Conservation (phyloP, 1,140 invertebrate species). For the Drosophila takahashii region DNA sequence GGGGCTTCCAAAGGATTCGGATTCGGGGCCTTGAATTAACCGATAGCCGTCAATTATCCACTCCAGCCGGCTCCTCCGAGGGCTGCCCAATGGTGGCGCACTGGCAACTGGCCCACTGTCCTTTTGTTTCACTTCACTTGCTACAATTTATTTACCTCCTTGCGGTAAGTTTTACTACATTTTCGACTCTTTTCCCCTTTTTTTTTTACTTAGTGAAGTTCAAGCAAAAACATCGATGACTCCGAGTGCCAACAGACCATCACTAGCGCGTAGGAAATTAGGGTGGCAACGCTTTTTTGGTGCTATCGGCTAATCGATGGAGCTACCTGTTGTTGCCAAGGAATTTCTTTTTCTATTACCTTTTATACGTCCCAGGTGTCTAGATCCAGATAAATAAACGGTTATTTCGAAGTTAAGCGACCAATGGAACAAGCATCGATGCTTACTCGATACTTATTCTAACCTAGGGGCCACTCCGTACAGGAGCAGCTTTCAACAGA, state of each 20-base stretch:
- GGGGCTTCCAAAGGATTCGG: constrained; percentile 5
- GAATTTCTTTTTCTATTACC: too few species aligned
- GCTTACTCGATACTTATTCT: neutral
- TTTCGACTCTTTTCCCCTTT: neutral
- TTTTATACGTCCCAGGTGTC: neutral
- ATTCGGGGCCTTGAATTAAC: too few species aligned
- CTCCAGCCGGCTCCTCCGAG: neutral
- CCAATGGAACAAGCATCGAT: neutral
- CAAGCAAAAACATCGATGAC: too few species aligned
- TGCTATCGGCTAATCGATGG: neutral
- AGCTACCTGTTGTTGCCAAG: too few species aligned
- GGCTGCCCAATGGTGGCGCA: neutral
- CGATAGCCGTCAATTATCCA: constrained; percentile 1
- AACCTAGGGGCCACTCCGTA: too few species aligned
- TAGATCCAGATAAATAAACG: neutral
- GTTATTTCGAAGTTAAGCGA: too few species aligned
- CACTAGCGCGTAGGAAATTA: too few species aligned
- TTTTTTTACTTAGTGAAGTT: too few species aligned
- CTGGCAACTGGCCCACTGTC: too few species aligned
- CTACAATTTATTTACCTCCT: neutral
- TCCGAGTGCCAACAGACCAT: too few species aligned
- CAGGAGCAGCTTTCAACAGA: too few species aligned
- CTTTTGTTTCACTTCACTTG: neutral
- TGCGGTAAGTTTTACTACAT: neutral
- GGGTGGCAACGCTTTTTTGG: too few species aligned